Evolutionary conservation across 2,113 vertebrate genomes (phyloP).

Genomic region (Zeus faber): DNA sequence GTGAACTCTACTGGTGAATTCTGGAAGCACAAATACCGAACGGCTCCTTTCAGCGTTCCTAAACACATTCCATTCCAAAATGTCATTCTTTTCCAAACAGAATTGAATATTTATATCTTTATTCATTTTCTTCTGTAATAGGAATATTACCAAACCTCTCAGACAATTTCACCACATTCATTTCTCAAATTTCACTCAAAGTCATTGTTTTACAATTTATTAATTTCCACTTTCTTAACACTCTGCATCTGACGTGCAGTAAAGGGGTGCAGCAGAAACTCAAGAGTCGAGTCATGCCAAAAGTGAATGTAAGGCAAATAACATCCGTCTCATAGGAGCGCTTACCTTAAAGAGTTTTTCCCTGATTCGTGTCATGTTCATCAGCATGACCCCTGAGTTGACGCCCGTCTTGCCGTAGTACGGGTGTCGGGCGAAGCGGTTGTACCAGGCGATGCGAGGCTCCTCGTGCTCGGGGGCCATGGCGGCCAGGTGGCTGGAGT

Average conservation of each 20-base stretch:
- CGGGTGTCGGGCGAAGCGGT: slow-evolving; percentile 93
- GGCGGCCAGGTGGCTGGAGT: slow-evolving; percentile 87
- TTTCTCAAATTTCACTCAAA: no score
- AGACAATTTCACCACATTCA: no score
- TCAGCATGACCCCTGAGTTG: slow-evolving; percentile 98
- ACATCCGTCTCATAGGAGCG: no score
- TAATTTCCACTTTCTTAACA: no score
- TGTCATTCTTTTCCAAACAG: no score
- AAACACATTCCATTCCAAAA: not conserved
- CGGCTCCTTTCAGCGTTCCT: not conserved
- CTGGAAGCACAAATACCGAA: slow-evolving; percentile 16
- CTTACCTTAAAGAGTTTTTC: slow-evolving; percentile 87
- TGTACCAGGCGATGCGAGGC: slow-evolving; percentile 96
- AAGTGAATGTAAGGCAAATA: no score
- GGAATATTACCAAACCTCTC: no score
- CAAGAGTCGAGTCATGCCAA: no score
- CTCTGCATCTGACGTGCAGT: no score
- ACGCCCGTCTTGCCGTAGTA: slow-evolving; percentile 91
- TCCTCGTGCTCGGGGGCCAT: slow-evolving; percentile 97
- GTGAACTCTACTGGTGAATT: slow-evolving; percentile 63
- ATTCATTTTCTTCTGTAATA: no score
- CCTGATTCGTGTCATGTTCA: slow-evolving; percentile 96
- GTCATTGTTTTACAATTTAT: no score
- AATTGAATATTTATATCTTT: not conserved
- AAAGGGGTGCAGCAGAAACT: no score